Conservation (phyloP, 1,140 invertebrate genomes). For the Stegodyphus mimosarum region DNA sequence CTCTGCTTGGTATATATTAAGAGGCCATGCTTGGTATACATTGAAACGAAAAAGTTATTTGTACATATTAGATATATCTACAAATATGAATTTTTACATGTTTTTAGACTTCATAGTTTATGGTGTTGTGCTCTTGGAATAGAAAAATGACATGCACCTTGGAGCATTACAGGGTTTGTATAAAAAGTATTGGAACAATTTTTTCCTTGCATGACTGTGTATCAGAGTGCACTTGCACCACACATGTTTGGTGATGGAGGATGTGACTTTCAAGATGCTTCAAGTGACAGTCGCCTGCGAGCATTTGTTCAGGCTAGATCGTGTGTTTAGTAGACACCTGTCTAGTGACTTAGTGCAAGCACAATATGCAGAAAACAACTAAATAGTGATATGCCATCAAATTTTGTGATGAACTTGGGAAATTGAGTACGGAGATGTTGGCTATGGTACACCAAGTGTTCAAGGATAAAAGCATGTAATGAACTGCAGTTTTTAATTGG, state of each 20-base stretch:
- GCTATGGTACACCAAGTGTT: not conserved
- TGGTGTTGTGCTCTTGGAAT: too few relatives aligned
- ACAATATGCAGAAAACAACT: not conserved
- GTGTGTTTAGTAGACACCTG: not conserved
- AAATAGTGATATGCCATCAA: not conserved
- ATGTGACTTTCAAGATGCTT: not conserved
- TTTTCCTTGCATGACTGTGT: not conserved
- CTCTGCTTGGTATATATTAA: too few relatives aligned
- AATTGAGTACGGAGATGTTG: not conserved
- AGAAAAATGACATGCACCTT: too few relatives aligned
- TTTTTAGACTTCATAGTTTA: too few relatives aligned
- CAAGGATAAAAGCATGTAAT: not conserved
- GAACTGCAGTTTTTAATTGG: not conserved
- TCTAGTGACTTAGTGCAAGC: not conserved
- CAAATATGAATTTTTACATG: too few relatives aligned
- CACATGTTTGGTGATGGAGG: not conserved
- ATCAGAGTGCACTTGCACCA: not conserved
- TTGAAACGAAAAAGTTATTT: too few relatives aligned
- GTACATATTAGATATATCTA: too few relatives aligned
- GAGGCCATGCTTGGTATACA: too few relatives aligned
- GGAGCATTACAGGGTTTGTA: too few relatives aligned
- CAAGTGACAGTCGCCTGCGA: not conserved
- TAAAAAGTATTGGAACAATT: slow-evolving; percentile 2
- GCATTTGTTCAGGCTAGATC: slow-evolving; percentile 1
- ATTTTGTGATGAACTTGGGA: not conserved